Evolutionary conservation across 2,113 vertebrate genomes (phyloP).

Genomic region (Marmota flaviventris): DNA sequence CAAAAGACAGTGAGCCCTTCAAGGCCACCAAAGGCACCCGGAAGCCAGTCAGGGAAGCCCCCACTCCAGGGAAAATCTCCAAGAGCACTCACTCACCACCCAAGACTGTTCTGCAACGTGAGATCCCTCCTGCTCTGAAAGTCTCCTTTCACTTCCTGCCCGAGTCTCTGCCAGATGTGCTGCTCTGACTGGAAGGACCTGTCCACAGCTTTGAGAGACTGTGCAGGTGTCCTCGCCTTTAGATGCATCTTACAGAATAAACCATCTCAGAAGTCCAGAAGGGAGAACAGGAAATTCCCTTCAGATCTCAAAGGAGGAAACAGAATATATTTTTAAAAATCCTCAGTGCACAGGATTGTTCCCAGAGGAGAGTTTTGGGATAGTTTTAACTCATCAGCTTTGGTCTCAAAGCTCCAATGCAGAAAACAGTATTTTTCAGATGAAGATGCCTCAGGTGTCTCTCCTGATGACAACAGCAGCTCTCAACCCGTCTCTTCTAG

Average conservation of each 20-base stretch:
- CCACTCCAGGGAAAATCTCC: too few relatives aligned
- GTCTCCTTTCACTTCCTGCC: too few relatives aligned
- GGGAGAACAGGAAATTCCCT: background rate
- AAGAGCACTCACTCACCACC: background rate
- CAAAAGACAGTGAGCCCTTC: too few relatives aligned
- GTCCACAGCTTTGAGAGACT: too few relatives aligned
- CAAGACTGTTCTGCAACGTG: background rate
- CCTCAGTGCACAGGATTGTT: background rate
- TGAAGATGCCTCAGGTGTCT: background rate
- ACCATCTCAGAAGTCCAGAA: background rate
- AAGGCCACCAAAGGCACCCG: too few relatives aligned
- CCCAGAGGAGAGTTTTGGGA: background rate
- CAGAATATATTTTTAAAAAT: background rate
- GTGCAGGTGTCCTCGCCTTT: too few relatives aligned
- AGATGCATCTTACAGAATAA: background rate
- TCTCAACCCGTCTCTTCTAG: too few relatives aligned
- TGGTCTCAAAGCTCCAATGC: background rate
- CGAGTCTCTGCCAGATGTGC: rapidly evolving
- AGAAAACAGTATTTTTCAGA: background rate
- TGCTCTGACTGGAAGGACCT: too few relatives aligned
- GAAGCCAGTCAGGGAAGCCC: too few relatives aligned
- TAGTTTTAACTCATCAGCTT: background rate
- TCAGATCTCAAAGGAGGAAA: background rate
- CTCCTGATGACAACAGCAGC: background rate
- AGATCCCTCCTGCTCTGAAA: background rate